Evolutionary conservation across 1,140 invertebrate species (phyloP).

Genomic region (Drosophila pruinosa): DNA sequence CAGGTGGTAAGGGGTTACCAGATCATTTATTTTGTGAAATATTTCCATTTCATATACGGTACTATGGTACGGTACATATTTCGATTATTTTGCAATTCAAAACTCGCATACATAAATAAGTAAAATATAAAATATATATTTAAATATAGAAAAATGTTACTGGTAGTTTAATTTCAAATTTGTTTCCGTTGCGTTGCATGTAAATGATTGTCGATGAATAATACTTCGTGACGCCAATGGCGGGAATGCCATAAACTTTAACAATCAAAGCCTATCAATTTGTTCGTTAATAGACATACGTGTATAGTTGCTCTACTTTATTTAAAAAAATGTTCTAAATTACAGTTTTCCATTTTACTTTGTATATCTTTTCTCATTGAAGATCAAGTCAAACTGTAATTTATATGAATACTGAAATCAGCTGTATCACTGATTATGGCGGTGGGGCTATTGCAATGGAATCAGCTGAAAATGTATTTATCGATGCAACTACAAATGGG

Average conservation of each 20-base stretch:
- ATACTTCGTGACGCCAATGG: neutral
- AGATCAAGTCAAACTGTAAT: neutral
- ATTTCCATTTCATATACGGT: neutral
- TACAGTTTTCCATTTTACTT: no score
- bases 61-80: neutral
- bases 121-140: no score
- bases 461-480: slow-evolving; percentile 2
- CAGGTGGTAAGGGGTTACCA: slow-evolving; percentile 3
- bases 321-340: no score
- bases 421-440: neutral
- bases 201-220: neutral
- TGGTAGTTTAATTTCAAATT: no score
- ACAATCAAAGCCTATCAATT: neutral
- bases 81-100: neutral
- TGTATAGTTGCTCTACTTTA: no score
- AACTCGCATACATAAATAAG: no score
- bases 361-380: no score
- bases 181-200: no score
- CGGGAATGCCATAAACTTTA: neutral
- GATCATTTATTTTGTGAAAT: neutral
- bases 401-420: neutral
- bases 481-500: neutral
- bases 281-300: no score
- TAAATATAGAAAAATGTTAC: no score
- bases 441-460: neutral